phyloP scores from a whole-genome alignment of 2,888 invertebrate species.

The Drosophila meridionalis region DNA sequence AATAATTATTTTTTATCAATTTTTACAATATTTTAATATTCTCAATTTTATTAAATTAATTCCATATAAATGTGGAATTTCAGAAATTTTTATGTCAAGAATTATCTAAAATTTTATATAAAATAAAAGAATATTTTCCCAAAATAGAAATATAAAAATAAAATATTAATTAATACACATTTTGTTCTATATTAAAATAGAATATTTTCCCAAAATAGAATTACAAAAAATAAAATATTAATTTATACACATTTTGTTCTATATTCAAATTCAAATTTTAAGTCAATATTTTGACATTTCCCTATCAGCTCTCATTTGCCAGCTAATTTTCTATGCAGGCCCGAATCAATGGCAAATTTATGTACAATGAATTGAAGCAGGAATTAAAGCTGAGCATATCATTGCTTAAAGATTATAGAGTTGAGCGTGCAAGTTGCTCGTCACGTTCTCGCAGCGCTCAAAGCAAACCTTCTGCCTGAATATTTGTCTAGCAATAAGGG shows the following conservation, averaged over 20 bases:
- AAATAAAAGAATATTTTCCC: no score
- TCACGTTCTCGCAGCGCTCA: conserved; percentile 50
- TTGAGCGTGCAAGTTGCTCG: conserved; percentile 50
- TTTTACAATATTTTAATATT: no score
- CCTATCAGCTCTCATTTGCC: not conserved
- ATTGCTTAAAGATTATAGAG: conserved; percentile 58
- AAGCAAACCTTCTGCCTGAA: conserved; percentile 20
- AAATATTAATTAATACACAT: no score
- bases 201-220: not conserved
- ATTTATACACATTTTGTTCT: not conserved
- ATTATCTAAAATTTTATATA: no score
- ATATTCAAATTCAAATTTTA: not conserved
- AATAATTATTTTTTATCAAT: no score
- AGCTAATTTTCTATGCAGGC: not conserved
- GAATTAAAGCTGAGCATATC: conserved; percentile 31
- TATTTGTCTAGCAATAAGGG: conserved; percentile 63
- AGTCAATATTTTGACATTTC: not conserved
- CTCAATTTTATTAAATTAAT: no score
- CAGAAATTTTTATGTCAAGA: no score
- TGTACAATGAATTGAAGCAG: conserved; percentile 1
- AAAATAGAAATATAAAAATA: no score
- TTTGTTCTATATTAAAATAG: no score
- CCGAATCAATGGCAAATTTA: conserved; percentile 31
- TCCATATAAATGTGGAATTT: no score
- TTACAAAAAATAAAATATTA: not conserved